Evolutionary conservation across 2,888 invertebrate genomes (phyloP).

Genomic region (Erannis defoliaria): DNA sequence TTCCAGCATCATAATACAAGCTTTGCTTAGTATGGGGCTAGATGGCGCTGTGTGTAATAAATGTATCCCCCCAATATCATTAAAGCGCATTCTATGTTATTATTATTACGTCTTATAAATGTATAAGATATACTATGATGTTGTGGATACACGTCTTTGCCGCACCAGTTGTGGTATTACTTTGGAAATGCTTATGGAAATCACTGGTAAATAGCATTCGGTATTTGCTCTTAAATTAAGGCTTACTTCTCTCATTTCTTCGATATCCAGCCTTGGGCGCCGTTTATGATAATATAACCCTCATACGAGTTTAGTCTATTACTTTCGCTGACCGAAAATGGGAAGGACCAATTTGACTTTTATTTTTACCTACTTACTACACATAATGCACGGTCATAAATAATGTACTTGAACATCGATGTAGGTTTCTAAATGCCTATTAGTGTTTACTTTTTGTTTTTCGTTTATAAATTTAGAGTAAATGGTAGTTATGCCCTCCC

Average conservation of each 20-base stretch:
- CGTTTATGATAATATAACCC: constrained; percentile 56
- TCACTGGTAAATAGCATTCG: constrained; percentile 31
- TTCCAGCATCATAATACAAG: no score
- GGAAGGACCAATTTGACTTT: constrained; percentile 45
- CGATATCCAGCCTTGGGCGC: constrained; percentile 53
- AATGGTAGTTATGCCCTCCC: no score
- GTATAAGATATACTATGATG: not conserved
- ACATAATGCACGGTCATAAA: constrained; percentile 3
- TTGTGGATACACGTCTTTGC: not conserved
- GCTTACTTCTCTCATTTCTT: constrained; percentile 34
- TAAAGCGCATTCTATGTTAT: no score
- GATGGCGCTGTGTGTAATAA: no score
- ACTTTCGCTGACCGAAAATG: constrained; percentile 43
- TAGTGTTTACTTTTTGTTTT: not conserved
- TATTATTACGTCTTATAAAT: no score
- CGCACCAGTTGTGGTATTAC: not conserved
- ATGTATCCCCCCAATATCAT: no score
- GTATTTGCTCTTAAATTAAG: constrained; percentile 45
- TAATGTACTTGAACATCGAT: constrained; percentile 1
- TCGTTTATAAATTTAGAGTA: no score
- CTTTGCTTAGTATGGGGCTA: no score
- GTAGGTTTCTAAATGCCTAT: not conserved
- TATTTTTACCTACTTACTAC: constrained; percentile 32
- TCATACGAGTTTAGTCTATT: constrained; percentile 40
- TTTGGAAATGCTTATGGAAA: constrained; percentile 12